These are phyloP conservation scores for Melanotaenia nigrans DNA, from an alignment of 2,797 vertebrate species.

Conservation along the genomic window DNA sequence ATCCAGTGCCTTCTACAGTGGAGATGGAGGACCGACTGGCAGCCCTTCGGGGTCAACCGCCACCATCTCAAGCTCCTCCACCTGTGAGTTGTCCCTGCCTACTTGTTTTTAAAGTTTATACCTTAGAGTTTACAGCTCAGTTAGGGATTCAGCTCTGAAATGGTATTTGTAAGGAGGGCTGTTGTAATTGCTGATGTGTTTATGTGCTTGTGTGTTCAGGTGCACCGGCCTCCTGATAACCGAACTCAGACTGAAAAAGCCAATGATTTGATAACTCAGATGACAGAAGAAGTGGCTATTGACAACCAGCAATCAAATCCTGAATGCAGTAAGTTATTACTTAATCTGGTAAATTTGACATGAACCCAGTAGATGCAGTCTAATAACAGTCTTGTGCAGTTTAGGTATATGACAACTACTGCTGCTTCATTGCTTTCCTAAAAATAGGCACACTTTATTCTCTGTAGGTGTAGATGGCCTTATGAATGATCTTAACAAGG, in stretches of 20 bases:
- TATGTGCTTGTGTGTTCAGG: constrained; percentile 76
- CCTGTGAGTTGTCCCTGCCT: constrained; percentile 75
- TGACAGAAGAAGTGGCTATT: constrained; percentile 91
- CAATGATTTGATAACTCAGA: constrained; percentile 89
- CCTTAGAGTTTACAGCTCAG: background rate
- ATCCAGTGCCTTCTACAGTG: constrained; percentile 82
- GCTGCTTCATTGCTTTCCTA: background rate
- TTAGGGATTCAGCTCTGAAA: background rate
- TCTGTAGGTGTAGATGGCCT: constrained; percentile 55
- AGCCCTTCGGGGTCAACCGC: constrained; percentile 83
- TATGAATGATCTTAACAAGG: constrained; percentile 90
- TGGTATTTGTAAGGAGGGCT: background rate
- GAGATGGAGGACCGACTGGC: constrained; percentile 94
- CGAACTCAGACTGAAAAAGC: constrained; percentile 88
- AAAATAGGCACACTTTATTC: constrained; percentile 1
- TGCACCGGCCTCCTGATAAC: constrained; percentile 83
- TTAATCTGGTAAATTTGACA: background rate
- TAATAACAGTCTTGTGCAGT: background rate
- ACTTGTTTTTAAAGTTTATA: background rate
- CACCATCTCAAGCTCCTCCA: constrained; percentile 81
- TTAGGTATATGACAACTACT: background rate
- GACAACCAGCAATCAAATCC: constrained; percentile 82
- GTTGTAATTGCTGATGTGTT: background rate
- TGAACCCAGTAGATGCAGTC: constrained; percentile 6
- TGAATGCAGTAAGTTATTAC: constrained; percentile 69